Evolutionary conservation across 1,140 invertebrate genomes (phyloP).

Genomic region (Diuraphis noxia): DNA sequence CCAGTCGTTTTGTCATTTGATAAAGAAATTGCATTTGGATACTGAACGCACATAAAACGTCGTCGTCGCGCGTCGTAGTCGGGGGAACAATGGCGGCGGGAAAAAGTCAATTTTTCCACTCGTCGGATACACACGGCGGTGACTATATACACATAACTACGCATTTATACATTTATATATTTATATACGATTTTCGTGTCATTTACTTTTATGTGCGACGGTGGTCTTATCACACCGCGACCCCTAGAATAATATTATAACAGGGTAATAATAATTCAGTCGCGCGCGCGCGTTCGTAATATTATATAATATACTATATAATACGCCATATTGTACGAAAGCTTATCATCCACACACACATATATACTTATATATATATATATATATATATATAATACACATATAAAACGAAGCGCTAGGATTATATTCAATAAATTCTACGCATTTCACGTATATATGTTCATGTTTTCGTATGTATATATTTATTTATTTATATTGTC

Average conservation of each 20-base stretch:
- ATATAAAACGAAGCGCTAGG: conserved; percentile 35
- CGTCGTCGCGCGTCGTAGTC: background rate
- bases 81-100: conserved; percentile 36
- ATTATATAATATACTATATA: background rate
- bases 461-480: background rate
- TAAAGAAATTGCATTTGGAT: conserved; percentile 48
- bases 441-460: background rate
- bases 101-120: conserved; percentile 54
- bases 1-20: conserved; percentile 54
- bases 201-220: conserved; percentile 51
- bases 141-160: too few relatives aligned
- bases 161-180: background rate
- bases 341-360: conserved; percentile 31
- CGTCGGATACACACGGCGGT: conserved; percentile 31
- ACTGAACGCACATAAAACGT: background rate
- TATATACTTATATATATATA: too few relatives aligned
- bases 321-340: conserved; percentile 17
- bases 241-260: conserved; percentile 50
- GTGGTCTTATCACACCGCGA: conserved; percentile 49
- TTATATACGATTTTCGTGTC: conserved; percentile 51
- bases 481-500: background rate
- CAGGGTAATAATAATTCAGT: conserved; percentile 51
- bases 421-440: conserved; percentile 53
- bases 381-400: conserved; percentile 23
- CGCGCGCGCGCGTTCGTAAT: background rate